Percentiles rank a stretch among this genome's conserved stretches.
Conservation (phyloP, 2,797 vertebrate species). For the Odontamblyopus rebecca region DNA sequence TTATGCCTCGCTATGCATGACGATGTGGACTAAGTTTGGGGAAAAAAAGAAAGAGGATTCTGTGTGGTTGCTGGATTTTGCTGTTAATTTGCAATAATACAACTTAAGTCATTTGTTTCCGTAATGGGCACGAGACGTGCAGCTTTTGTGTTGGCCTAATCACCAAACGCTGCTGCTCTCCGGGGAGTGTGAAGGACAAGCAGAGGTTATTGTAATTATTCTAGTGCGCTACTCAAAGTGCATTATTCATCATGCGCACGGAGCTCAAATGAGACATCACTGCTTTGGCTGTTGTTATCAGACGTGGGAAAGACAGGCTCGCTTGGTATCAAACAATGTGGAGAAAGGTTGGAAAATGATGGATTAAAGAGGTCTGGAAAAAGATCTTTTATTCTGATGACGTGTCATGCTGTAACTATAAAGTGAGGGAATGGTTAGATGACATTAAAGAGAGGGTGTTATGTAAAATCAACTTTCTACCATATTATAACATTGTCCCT, state of each 20-base stretch:
- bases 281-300: constrained; percentile 26
- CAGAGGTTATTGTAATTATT: constrained; percentile 45
- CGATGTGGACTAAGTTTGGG: not conserved
- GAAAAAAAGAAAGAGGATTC: not conserved
- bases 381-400: not conserved
- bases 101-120: constrained; percentile 23
- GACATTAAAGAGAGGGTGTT: no score
- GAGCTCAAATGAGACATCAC: constrained; percentile 40
- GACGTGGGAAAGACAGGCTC: not conserved
- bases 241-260: constrained; percentile 37
- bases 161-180: constrained; percentile 9
- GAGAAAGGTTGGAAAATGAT: not conserved
- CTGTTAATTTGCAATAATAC: constrained; percentile 15
- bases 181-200: constrained; percentile 31
- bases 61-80: constrained; percentile 10
- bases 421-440: not conserved
- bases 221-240: constrained; percentile 28
- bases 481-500: no score
- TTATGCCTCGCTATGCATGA: not conserved
- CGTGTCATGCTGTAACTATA: not conserved
- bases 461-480: no score
- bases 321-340: not conserved
- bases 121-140: constrained; percentile 16
- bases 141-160: constrained; percentile 15
- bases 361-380: constrained; percentile 9